These are phyloP conservation scores for Esperia sulphurella DNA, from an alignment of 2,888 invertebrate species.

Conservation along the genomic window DNA sequence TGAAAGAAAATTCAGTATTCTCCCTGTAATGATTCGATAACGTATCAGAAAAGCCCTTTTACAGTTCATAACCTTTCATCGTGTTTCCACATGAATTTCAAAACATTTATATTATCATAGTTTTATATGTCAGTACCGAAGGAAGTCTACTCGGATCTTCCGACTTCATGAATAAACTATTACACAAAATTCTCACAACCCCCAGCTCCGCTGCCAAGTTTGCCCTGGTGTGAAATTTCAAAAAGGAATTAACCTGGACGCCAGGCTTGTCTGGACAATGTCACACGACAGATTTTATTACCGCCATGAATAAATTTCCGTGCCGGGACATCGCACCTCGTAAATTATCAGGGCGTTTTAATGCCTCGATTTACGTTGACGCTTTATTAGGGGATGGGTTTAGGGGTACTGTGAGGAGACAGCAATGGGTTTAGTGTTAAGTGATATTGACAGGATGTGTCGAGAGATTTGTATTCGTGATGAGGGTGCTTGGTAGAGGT, in stretches of 20 bases:
- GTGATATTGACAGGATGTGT: conserved; percentile 18
- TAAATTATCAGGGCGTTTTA: conserved; percentile 62
- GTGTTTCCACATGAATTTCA: too few relatives aligned
- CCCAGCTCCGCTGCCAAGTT: conserved; percentile 6
- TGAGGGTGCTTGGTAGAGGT: too few relatives aligned
- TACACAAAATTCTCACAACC: conserved; percentile 3
- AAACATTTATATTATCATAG: too few relatives aligned
- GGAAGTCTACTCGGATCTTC: neutral
- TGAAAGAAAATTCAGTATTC: too few relatives aligned
- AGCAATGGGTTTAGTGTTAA: conserved; percentile 29
- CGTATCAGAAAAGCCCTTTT: too few relatives aligned
- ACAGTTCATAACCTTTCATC: too few relatives aligned
- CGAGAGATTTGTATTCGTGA: too few relatives aligned
- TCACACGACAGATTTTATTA: conserved; percentile 69
- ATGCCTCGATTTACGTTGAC: conserved; percentile 48
- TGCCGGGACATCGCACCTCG: conserved; percentile 49
- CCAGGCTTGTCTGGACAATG: conserved; percentile 36
- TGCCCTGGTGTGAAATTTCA: conserved; percentile 41
- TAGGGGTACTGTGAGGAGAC: conserved; percentile 23
- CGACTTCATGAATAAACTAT: conserved; percentile 10
- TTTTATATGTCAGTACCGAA: neutral
- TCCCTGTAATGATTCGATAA: too few relatives aligned
- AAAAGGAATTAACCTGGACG: conserved; percentile 55
- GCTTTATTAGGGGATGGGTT: conserved; percentile 34
- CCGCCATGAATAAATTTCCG: conserved; percentile 71